Evolutionary conservation across 2,797 vertebrate species (phyloP), one percentile per base, ranked within the genome.

Genomic region (Artibeus jamaicensis): DNA sequence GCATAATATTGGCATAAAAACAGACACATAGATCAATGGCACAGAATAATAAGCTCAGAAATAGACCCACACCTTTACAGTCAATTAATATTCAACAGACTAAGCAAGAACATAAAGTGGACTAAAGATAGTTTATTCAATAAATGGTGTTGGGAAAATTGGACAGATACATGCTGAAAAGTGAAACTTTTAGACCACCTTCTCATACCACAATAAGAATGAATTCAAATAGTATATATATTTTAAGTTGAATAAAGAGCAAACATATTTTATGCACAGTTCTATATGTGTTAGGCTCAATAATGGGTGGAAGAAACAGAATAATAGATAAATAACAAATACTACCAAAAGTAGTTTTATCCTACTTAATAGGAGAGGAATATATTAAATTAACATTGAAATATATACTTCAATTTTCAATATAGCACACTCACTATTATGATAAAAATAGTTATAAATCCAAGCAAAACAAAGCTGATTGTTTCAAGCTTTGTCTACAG

Each of bases 191-290:
- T 65, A 65, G 29, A n/a, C 62, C 6, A 65, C 32, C 14, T 65
- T 16, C 62, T 65, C 5, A 65, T n/a, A 32, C 9, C 14, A 65
- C 29, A n/a, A 62, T 2, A 32, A 65, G 32, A 65, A 65, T 65
- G 16, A 15, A n/a, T n/a, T 65, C 11, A 57, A 92, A 78, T 8
- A 74, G 48, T n/a, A 48, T 73, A 53, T 22, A 82, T 39, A 86
- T 94, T 65, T 57, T 2, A 78, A 16, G 3, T 71, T 77, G 9
- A 5, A 42, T 5, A 71, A 62, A 70, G 39, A 48, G 9, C 9
- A 85, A 84, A 84, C 34, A 65, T 89, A 82, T 83, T 76, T 86
- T 59, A 78, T 84, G 86, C 70, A 50, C 46, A n/a, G n/a, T n/a
- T n/a, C n/a, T n/a, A n/a, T n/a, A 37, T 53, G 32, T 39, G 6